These are phyloP conservation scores for Autographa gamma DNA, from an alignment of 2,888 invertebrate genomes.

Conservation along the genomic window DNA sequence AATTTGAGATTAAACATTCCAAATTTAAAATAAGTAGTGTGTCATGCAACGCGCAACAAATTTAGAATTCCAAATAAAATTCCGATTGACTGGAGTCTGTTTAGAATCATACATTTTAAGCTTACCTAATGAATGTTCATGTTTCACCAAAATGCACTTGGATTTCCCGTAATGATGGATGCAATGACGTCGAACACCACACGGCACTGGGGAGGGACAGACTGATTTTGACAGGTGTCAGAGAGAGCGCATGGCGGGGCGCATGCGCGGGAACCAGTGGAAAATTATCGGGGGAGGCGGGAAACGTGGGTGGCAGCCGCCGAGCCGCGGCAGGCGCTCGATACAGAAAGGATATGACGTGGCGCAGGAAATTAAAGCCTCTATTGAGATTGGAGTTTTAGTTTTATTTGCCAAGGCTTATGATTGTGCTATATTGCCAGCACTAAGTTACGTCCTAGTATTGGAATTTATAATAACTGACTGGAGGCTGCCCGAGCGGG, in stretches of 20 bases:
- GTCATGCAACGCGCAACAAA: background rate
- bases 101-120: constrained; percentile 4
- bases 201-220: constrained; percentile 64
- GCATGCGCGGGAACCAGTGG: constrained; percentile 72
- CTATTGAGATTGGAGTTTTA: constrained; percentile 34
- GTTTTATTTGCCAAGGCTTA: constrained; percentile 36
- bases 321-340: constrained; percentile 56
- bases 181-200: constrained; percentile 76
- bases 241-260: constrained; percentile 68
- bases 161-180: constrained; percentile 57
- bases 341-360: constrained; percentile 62
- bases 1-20: constrained; percentile 18
- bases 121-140: constrained; percentile 76
- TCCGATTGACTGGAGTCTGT: background rate
- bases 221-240: constrained; percentile 82
- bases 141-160: constrained; percentile 67
- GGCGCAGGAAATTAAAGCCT: constrained; percentile 54
- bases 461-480: background rate
- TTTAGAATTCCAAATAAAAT: background rate
- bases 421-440: constrained; percentile 18
- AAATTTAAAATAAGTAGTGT: constrained; percentile 19
- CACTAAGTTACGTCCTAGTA: constrained; percentile 3
- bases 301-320: constrained; percentile 62
- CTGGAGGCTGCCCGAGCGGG: background rate
- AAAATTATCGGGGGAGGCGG: constrained; percentile 64